phyloP scores from a whole-genome alignment of 2,797 vertebrate genomes.

The Sebastes vulpes region DNA sequence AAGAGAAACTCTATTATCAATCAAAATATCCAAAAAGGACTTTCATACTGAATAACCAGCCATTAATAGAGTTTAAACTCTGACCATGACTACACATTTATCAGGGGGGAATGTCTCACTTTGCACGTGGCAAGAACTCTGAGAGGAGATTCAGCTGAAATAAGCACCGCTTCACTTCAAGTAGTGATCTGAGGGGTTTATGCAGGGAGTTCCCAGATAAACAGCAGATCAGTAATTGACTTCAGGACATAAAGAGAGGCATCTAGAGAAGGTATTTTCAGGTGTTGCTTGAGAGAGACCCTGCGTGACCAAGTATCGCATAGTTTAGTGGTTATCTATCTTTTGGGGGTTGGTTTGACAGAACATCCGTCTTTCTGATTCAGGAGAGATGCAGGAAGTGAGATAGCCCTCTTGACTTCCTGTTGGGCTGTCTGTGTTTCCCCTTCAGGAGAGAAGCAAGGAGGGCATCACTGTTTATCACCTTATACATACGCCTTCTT shows the following conservation, averaged over 20 bases:
- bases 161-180: slow-evolving; percentile 2
- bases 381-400: background rate
- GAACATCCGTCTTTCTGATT: slow-evolving; percentile 33
- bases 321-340: slow-evolving; percentile 4
- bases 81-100: slow-evolving; percentile 29
- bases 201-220: slow-evolving; percentile 5
- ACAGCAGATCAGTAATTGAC: slow-evolving; percentile 14
- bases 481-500: no score
- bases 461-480: background rate
- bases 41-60: slow-evolving; percentile 13
- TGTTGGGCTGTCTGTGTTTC: background rate
- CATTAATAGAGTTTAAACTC: slow-evolving; percentile 38
- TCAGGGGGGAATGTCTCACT: slow-evolving; percentile 39
- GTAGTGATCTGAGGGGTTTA: slow-evolving; percentile 1
- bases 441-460: background rate
- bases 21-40: slow-evolving; percentile 10
- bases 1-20: slow-evolving; percentile 14
- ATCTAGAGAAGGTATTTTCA: background rate
- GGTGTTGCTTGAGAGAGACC: background rate
- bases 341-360: slow-evolving; percentile 24
- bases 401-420: background rate
- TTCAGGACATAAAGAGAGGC: background rate
- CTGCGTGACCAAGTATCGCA: background rate
- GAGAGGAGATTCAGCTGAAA: slow-evolving; percentile 32
- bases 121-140: background rate